phyloP scores from a whole-genome alignment of 2,797 vertebrate genomes.

The Liasis olivaceus region DNA sequence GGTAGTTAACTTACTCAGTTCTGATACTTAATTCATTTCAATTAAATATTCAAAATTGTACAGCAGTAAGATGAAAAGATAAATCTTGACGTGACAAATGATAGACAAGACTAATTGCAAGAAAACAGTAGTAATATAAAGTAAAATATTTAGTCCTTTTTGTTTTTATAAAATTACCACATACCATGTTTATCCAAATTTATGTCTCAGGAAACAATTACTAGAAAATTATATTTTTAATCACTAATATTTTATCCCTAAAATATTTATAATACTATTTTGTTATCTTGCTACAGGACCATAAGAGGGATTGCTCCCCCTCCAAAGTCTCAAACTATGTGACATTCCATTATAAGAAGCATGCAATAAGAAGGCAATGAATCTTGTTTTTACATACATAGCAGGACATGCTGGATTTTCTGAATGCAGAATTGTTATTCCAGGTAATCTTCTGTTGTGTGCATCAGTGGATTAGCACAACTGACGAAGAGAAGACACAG shows the following conservation, averaged over 20 bases:
- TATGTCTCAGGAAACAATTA: constrained; percentile 33
- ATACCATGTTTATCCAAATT: constrained; percentile 26
- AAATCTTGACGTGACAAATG: neutral
- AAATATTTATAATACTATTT: neutral
- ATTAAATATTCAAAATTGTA: neutral
- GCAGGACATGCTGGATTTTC: neutral
- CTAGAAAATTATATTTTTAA: neutral
- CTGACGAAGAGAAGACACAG: neutral
- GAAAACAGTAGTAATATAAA: constrained; percentile 20
- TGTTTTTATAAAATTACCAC: constrained; percentile 20
- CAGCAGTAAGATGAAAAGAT: neutral
- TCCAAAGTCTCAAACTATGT: neutral
- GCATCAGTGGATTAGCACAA: neutral
- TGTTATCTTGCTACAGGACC: neutral
- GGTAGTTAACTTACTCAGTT: neutral
- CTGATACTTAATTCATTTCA: neutral
- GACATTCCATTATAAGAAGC: neutral
- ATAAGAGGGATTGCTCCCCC: neutral
- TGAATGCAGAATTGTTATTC: neutral
- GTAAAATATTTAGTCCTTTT: neutral
- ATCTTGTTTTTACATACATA: neutral
- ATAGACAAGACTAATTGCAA: constrained; percentile 29
- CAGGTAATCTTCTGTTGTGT: neutral
- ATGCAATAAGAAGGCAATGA: neutral
- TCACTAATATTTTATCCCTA: neutral